phyloP scores from a whole-genome alignment of 2,888 invertebrate species.

The Lepas anatifera region DNA sequence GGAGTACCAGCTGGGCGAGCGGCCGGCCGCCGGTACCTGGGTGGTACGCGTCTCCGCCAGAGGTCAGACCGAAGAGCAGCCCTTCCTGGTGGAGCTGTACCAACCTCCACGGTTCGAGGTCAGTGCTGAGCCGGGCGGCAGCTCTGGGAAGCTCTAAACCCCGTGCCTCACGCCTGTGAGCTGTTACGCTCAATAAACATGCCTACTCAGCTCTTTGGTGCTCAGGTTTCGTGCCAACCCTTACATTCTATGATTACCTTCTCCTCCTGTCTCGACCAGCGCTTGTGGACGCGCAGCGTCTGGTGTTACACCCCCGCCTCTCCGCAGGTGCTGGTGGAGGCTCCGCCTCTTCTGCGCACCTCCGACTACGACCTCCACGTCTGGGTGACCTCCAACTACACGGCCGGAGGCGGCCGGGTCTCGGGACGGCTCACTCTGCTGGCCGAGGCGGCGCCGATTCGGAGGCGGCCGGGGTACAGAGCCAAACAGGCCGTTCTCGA shows the following conservation, averaged over 20 bases:
- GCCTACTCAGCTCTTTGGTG: too few species aligned
- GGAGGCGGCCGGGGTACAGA: neutral
- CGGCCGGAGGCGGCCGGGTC: constrained; percentile 74
- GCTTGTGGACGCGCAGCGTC: too few species aligned
- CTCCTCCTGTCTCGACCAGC: too few species aligned
- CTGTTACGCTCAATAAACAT: too few species aligned
- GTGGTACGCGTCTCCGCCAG: constrained; percentile 75
- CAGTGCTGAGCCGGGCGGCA: too few species aligned
- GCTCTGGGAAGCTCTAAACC: too few species aligned
- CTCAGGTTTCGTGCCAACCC: too few species aligned
- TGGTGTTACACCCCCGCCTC: neutral
- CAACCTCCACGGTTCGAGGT: constrained; percentile 88
- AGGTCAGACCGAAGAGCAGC: constrained; percentile 72
- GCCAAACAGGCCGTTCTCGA: neutral
- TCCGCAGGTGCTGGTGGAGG: constrained; percentile 75
- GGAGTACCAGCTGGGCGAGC: constrained; percentile 77
- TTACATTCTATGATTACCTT: too few species aligned
- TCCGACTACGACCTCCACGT: constrained; percentile 73
- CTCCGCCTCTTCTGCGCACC: constrained; percentile 87
- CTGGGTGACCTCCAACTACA: constrained; percentile 85
- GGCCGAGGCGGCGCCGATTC: constrained; percentile 36
- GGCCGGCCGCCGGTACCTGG: constrained; percentile 88
- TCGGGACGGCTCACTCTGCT: constrained; percentile 74
- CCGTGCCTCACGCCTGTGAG: too few species aligned
- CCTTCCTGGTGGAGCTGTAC: constrained; percentile 84